Conservation (phyloP, 2,797 vertebrate species). For the Margarornis squamiger region DNA sequence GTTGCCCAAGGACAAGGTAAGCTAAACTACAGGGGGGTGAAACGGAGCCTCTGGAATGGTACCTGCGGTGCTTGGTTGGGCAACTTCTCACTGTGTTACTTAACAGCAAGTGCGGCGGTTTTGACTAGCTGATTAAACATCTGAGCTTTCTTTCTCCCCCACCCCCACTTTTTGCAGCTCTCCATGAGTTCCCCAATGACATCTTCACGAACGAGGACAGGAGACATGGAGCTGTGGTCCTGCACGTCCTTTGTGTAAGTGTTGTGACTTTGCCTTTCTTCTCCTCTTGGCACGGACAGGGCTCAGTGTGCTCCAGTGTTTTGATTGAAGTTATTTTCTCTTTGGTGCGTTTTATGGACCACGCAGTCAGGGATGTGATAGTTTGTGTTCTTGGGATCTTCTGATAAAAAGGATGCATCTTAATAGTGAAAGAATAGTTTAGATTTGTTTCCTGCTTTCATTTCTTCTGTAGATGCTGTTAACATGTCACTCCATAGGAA, state of each 20-base stretch:
- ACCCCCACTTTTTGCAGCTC: slow-evolving; percentile 75
- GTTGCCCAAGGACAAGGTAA: neutral
- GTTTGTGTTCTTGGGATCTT: neutral
- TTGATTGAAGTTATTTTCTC: neutral
- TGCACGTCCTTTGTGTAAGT: slow-evolving; percentile 96
- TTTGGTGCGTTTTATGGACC: neutral
- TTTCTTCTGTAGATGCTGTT: neutral
- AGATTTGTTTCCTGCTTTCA: neutral
- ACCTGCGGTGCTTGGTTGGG: neutral
- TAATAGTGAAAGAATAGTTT: neutral
- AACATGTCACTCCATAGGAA: neutral
- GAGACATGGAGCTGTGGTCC: slow-evolving; percentile 86
- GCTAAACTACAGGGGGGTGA: neutral
- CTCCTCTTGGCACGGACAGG: neutral
- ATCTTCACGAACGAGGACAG: slow-evolving; percentile 90
- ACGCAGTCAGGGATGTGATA: neutral
- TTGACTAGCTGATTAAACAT: slow-evolving; percentile 2
- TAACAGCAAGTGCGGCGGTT: accelerated
- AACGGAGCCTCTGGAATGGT: neutral
- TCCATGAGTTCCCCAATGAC: slow-evolving; percentile 94
- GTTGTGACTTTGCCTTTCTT: neutral
- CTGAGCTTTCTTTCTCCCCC: slow-evolving; percentile 16
- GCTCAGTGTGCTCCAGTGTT: neutral
- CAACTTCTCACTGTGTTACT: neutral
- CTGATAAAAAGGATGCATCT: neutral